Conservation (phyloP, 2,113 vertebrate species). For the Aspiorhynchus laticeps region DNA sequence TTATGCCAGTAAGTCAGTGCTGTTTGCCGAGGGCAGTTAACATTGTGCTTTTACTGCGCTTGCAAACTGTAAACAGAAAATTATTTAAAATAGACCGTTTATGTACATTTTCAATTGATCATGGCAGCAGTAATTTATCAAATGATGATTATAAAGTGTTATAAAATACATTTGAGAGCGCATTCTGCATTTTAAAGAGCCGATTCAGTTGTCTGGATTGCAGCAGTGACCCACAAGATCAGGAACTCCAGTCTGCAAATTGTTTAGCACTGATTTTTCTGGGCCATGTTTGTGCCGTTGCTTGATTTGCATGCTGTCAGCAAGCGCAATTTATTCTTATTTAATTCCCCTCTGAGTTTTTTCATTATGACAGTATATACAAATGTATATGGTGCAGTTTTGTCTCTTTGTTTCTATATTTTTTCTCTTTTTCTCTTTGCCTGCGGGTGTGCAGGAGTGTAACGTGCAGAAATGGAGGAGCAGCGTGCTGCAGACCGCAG, state of each 20-base stretch:
- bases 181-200: not conserved
- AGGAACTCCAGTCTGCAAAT: not conserved
- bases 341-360: not conserved
- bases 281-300: not conserved
- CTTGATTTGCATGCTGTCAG: not conserved
- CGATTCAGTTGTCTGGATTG: not conserved
- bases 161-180: not conserved
- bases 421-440: conserved; percentile 32
- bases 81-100: conserved; percentile 1
- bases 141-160: not conserved
- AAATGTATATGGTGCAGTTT: not conserved
- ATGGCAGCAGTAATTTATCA: conserved; percentile 2
- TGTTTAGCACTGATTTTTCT: not conserved
- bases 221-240: not conserved
- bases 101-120: conserved; percentile 3
- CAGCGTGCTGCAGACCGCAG: conserved; percentile 86
- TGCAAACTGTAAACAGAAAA: not conserved
- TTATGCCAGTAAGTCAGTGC: conserved; percentile 12
- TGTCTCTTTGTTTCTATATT: conserved; percentile 15
- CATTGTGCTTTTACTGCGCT: not conserved
- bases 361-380: not conserved
- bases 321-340: not conserved
- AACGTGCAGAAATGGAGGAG: conserved; percentile 81
- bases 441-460: conserved; percentile 69
- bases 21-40: not conserved